Evolutionary conservation across 2,113 vertebrate species (phyloP), one percentile per base, ranked within the genome.

Genomic region (Suncus etruscus): DNA sequence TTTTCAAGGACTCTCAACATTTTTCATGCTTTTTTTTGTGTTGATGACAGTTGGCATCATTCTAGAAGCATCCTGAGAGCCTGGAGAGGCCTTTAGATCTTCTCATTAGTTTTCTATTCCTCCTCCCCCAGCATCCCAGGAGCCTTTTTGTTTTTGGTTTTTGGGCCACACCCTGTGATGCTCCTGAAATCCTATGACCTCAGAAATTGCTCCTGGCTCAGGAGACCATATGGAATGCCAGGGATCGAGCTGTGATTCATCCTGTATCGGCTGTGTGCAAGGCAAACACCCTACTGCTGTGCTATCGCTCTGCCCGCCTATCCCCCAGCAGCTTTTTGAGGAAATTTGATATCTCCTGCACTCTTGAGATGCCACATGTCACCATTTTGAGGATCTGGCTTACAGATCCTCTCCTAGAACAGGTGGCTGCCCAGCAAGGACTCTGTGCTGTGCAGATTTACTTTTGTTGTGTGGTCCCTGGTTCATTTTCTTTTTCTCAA

Each of bases 351-450:
- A 75, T 32, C 22, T 79, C 22, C 32, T 47, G 22, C 25, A 7
- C 45, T 39, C 39, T 39, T 65, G 58, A 45, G 77, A 32, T 73
- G 77, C 76, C 68, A 58, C 11, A 77, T 22, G 31, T 54, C 70
- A 77, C 70, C 45, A 11, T 85, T 94, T 91, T 82, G 61, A 77
- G 24, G n/a, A n/a, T 91, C 48, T 65, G 11, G 66, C 79, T 31
- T 31, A 14, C 51, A 58, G 54, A 82, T 32, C 58, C 70, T 68
- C 4, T 58, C 48, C 54, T 45, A 6, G 48, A 65, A 29, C 31
- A 91, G 12, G 78, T 47, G 8, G 39, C 69, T 45, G n/a, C 51
- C 31, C 27, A 51, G 29, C 22, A 77, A 69, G 39, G 47, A 27
- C 47, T 76, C 54, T 68, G 20, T 68, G 20, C 18, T 75, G 22